Conservation (phyloP, 2,113 vertebrate species). For the Haplochromis burtoni region DNA sequence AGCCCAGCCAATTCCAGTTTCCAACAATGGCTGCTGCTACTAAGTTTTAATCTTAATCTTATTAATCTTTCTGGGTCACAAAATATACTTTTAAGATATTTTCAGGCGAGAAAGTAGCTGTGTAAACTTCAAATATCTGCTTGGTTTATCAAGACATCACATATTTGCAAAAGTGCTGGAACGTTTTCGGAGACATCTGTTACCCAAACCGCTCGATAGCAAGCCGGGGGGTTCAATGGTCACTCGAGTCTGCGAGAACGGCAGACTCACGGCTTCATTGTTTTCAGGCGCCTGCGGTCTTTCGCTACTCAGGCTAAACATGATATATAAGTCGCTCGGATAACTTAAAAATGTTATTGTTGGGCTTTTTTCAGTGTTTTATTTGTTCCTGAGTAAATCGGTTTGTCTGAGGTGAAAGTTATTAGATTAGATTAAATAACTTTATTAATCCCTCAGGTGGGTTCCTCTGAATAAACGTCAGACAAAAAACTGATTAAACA, state of each 20-base stretch:
- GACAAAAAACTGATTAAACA: too few relatives aligned
- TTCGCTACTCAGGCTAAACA: not conserved
- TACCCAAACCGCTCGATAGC: not conserved
- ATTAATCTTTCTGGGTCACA: not conserved
- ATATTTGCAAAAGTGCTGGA: not conserved
- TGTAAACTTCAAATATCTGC: not conserved
- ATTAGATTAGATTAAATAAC: not conserved
- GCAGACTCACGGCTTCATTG: not conserved
- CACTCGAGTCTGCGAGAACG: rapidly evolving
- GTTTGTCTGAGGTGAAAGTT: not conserved
- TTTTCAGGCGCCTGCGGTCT: not conserved
- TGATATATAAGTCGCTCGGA: not conserved
- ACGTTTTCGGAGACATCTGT: not conserved
- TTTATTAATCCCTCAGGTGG: not conserved
- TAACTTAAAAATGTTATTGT: not conserved
- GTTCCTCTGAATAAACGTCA: not conserved
- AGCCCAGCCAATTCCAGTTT: not conserved
- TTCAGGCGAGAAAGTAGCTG: not conserved
- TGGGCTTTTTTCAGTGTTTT: not conserved
- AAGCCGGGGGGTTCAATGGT: not conserved
- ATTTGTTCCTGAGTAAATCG: not conserved
- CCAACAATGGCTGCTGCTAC: not conserved
- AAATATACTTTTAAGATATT: not conserved
- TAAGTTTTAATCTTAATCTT: not conserved
- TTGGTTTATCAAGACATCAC: not conserved